phyloP scores from a whole-genome alignment of 2,113 vertebrate genomes.

The Oriolus oriolus region DNA sequence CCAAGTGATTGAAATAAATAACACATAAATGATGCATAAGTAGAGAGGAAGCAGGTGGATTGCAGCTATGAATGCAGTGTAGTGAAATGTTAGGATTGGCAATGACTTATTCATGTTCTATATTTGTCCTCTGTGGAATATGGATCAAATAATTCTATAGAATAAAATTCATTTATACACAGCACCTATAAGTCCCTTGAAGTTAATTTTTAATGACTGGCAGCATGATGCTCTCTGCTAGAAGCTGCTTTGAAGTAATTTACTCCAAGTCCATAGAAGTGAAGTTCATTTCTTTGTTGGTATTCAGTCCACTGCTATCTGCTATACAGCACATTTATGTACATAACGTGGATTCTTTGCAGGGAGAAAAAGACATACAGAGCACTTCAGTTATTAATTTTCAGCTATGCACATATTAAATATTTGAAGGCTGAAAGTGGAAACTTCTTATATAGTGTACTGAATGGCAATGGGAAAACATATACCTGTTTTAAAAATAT shows the following conservation, averaged over 20 bases:
- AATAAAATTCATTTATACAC: neutral
- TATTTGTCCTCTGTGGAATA: neutral
- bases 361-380: neutral
- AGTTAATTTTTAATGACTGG: neutral
- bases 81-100: conserved; percentile 1
- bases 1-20: conserved; percentile 45
- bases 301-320: neutral
- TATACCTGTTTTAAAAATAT: neutral
- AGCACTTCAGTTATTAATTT: neutral
- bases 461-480: neutral
- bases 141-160: conserved; percentile 6
- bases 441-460: neutral
- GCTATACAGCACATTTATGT: neutral
- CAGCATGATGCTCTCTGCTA: neutral
- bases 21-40: conserved; percentile 49
- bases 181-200: neutral
- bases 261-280: neutral
- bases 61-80: conserved; percentile 15
- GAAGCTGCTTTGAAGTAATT: neutral
- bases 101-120: conserved; percentile 27
- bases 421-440: neutral
- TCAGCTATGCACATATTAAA: neutral
- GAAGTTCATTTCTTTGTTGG: neutral
- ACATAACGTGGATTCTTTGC: neutral
- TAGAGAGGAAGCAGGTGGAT: conserved; percentile 3